A percentile compares a stretch with the other conserved stretches of the same genome.
Evolutionary conservation across 2,113 vertebrate genomes (phyloP).

Genomic region (Glareola pratincola): DNA sequence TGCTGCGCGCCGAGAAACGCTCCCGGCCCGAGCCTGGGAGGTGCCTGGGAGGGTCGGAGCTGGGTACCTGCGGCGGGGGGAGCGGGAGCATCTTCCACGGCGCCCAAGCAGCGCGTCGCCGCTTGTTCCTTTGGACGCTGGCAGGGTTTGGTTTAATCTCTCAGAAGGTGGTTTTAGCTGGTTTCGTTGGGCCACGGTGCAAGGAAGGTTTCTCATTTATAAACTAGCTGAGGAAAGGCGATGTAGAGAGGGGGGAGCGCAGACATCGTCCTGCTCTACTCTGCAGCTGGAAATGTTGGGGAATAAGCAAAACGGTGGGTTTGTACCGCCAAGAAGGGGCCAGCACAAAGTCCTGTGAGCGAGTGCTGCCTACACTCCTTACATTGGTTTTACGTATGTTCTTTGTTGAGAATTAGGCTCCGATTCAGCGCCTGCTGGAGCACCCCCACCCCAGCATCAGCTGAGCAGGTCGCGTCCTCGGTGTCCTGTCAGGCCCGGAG

Average conservation of each 20-base stretch:
- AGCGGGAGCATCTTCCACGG: not conserved
- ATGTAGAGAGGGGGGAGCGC: not conserved
- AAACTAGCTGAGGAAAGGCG: accelerated
- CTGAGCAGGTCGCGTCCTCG: accelerated
- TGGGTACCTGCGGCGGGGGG: accelerated
- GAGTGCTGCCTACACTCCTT: not conserved
- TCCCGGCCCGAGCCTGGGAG: not conserved
- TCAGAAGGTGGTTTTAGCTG: accelerated
- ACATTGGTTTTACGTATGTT: not conserved
- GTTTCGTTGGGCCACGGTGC: not conserved
- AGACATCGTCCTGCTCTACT: accelerated
- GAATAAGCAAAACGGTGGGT: no score
- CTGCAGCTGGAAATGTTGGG: not conserved
- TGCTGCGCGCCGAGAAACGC: accelerated
- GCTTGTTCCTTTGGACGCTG: accelerated
- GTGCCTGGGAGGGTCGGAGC: accelerated
- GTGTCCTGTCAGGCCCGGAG: not conserved
- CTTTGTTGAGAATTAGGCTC: not conserved
- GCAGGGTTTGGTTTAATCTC: not conserved
- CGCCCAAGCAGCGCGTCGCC: accelerated
- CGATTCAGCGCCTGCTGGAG: not conserved
- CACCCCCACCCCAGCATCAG: not conserved
- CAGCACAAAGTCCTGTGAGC: accelerated
- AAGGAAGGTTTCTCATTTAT: not conserved
- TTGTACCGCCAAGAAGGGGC: accelerated